These are phyloP conservation scores for Vombatus ursinus DNA, from an alignment of 2,113 vertebrate genomes.

Conservation along the genomic window DNA sequence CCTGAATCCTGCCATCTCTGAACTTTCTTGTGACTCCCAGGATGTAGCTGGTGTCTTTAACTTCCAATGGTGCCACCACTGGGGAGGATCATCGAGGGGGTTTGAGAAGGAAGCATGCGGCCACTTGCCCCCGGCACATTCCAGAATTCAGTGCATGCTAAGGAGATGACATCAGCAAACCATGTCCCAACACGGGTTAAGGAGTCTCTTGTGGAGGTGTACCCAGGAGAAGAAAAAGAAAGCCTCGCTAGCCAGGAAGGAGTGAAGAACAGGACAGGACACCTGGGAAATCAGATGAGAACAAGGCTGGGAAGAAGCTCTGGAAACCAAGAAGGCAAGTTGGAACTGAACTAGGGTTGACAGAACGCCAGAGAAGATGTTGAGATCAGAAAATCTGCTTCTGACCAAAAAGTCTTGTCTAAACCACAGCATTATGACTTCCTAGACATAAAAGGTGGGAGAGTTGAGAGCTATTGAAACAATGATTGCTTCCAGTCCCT, in stretches of 20 bases:
- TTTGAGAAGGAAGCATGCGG: background rate
- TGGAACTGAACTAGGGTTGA: background rate
- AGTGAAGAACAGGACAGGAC: conserved; percentile 11
- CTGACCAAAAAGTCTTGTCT: background rate
- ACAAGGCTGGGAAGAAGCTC: conserved; percentile 19
- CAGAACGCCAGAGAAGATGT: conserved; percentile 24
- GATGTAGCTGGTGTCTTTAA: background rate
- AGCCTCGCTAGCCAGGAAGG: background rate
- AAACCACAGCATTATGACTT: background rate
- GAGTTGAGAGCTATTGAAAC: background rate
- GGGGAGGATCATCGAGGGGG: background rate
- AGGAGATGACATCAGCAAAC: background rate
- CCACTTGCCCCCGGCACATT: background rate
- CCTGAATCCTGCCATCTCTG: background rate
- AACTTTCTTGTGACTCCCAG: background rate
- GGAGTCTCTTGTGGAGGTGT: background rate
- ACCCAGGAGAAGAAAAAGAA: background rate
- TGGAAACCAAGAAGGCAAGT: conserved; percentile 23
- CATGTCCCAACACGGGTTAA: background rate
- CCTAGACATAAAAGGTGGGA: conserved; percentile 26
- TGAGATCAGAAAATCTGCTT: conserved; percentile 12
- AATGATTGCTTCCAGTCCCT: background rate
- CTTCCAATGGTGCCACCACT: background rate
- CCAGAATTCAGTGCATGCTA: background rate
- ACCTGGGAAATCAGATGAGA: conserved; percentile 4